phyloP scores from a whole-genome alignment of 1,140 invertebrate species.

The Reticulitermes speratus region DNA sequence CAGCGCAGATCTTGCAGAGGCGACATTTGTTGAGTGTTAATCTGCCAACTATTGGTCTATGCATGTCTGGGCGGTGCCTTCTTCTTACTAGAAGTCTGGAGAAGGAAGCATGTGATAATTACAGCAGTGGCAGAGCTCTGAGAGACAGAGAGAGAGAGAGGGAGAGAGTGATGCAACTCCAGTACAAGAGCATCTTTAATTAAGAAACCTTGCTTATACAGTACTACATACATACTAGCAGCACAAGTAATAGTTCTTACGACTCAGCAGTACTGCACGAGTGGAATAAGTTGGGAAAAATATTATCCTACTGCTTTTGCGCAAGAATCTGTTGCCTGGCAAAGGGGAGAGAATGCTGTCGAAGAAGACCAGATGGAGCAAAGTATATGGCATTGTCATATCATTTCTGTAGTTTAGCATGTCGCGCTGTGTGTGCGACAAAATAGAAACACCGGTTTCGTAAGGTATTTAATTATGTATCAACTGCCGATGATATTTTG shows the following conservation, averaged over 20 bases:
- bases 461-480: too few relatives aligned
- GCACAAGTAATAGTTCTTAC: slow-evolving; percentile 6
- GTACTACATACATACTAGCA: background rate
- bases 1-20: background rate
- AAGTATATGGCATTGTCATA: too few relatives aligned
- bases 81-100: background rate
- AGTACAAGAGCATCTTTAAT: slow-evolving; percentile 10
- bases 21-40: slow-evolving; percentile 1
- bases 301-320: background rate
- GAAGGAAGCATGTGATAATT: slow-evolving; percentile 4
- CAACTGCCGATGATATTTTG: too few relatives aligned
- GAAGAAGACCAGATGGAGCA: too few relatives aligned
- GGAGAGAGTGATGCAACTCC: background rate
- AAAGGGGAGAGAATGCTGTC: too few relatives aligned
- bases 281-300: background rate
- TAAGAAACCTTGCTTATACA: slow-evolving; percentile 5
- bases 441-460: too few relatives aligned
- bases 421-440: too few relatives aligned
- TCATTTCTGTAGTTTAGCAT: too few relatives aligned
- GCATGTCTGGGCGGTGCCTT: background rate
- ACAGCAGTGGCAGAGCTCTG: background rate
- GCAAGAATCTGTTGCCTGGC: too few relatives aligned
- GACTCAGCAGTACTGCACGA: background rate
- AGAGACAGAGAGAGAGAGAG: background rate
- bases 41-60: slow-evolving; percentile 13